Evolutionary conservation across 2,797 vertebrate genomes (phyloP).

Genomic region (Poeciliopsis infans): DNA sequence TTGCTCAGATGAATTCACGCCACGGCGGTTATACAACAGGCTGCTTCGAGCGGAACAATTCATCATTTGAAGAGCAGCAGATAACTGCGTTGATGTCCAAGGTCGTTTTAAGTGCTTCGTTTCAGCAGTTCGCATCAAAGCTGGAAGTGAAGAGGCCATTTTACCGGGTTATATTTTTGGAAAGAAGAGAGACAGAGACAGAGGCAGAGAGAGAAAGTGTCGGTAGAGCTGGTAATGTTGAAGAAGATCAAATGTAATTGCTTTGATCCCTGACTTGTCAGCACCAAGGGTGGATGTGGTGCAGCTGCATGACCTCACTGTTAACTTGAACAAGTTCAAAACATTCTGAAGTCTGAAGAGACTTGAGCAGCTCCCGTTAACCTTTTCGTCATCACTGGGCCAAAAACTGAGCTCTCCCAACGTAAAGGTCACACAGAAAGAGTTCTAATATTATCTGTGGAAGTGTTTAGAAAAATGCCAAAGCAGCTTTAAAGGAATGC

Average conservation of each 20-base stretch:
- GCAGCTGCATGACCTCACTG: slow-evolving; percentile 43
- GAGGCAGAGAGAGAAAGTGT: no score
- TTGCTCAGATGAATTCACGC: slow-evolving; percentile 43
- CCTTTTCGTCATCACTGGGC: slow-evolving; percentile 46
- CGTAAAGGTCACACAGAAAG: slow-evolving; percentile 14
- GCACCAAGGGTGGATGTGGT: neutral
- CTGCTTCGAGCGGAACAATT: slow-evolving; percentile 42
- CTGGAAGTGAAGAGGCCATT: neutral
- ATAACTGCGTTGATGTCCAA: slow-evolving; percentile 16
- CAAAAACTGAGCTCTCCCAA: slow-evolving; percentile 1
- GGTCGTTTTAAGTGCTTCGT: slow-evolving; percentile 12
- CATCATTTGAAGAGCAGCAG: slow-evolving; percentile 21
- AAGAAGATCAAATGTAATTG: slow-evolving; percentile 7
- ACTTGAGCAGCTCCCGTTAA: slow-evolving; percentile 42
- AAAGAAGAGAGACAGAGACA: neutral
- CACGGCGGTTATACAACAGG: slow-evolving; percentile 62
- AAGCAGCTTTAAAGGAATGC: slow-evolving; percentile 9
- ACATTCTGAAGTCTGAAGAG: slow-evolving; percentile 30
- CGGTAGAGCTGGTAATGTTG: neutral
- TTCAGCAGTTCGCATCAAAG: neutral
- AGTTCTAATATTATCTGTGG: slow-evolving; percentile 8
- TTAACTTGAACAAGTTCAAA: slow-evolving; percentile 53
- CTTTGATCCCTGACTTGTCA: slow-evolving; percentile 6
- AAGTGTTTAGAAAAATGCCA: slow-evolving; percentile 8
- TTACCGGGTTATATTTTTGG: neutral